Evolutionary conservation across 2,888 invertebrate species (phyloP), one percentile per base, ranked within the genome.

Genomic region (Yponomeuta evonymella): DNA sequence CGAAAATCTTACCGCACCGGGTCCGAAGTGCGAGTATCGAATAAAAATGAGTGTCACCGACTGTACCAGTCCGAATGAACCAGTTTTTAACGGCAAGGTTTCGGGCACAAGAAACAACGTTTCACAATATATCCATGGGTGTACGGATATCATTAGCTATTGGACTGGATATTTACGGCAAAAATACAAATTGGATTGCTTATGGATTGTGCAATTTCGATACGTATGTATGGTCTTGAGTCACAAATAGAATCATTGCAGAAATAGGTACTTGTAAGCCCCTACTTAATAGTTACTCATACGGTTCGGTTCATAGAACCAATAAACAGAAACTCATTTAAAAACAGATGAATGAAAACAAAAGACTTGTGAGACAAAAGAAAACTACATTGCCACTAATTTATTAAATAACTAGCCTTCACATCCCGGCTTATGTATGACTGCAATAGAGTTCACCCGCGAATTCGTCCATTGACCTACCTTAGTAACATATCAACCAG

Each of bases 61-160:
- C 51, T 2, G 15, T 58, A 58, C 51, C 12, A 58, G 15, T 58
- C 2, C 8, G 51, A 58, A 5, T 3, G 51, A 63, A 70, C 70
- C 63, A 70, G 63, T 70, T 62, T 63, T 36, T n/a, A 62, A 63
- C 12, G 15, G 63, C 70, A 15, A 23, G 43, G 33, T 68, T 67
- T 67, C 43, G 15, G 67, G 67, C 43, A 23, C 67, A 67, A 43
- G 67, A 67, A 23, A 67, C 67, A n/a, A 23, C 12, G 68, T 68
- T 68, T 68, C 48, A 51, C 68, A 68, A 68, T 33, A 11, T n/a
- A 12, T 33, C 29, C 11, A 29, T 8, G 43, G 43, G 43, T 43
- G 11, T 65, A 65, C 65, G 12, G 65, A 15, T 12, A 58, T 58
- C 51, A 58, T 58, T 58, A 58, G 51, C 43, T 43, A 43, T 8